A percentile compares a stretch with the other conserved stretches of the same genome.
Conservation (phyloP, 2,113 vertebrate genomes). For the Alligator sinensis region DNA sequence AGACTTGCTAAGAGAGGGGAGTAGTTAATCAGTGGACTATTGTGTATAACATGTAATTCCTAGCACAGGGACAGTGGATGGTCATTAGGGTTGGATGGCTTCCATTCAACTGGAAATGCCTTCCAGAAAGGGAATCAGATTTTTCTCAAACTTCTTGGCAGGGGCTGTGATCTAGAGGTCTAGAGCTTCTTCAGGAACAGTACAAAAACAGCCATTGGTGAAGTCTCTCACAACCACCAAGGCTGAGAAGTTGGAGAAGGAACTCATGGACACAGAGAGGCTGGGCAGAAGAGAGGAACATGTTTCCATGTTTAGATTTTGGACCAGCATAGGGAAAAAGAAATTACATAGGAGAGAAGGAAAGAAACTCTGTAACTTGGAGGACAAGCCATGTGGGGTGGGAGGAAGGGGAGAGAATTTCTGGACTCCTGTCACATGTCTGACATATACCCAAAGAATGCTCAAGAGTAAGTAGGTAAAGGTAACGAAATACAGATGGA, state of each 20-base stretch:
- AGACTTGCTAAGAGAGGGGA: neutral
- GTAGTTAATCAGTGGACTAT: neutral
- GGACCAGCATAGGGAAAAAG: neutral
- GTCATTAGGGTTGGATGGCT: neutral
- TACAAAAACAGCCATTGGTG: neutral
- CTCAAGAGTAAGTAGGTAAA: neutral
- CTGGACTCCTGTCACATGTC: neutral
- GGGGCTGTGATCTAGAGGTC: neutral
- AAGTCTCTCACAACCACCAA: neutral
- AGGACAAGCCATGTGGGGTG: neutral
- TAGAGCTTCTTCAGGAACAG: neutral
- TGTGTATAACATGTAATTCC: neutral
- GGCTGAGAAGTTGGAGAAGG: neutral
- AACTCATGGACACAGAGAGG: neutral
- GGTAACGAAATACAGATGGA: neutral
- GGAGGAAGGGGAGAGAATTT: no score
- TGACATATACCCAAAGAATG: neutral
- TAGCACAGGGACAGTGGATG: neutral
- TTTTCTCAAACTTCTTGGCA: neutral
- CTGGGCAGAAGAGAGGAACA: neutral
- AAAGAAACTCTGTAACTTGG: neutral
- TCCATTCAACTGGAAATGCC: neutral
- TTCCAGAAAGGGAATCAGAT: neutral
- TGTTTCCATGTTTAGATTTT: neutral
- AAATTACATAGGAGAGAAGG: neutral